These are phyloP conservation scores for Nudaria mundana DNA, from an alignment of 2,888 invertebrate species.

Conservation along the genomic window DNA sequence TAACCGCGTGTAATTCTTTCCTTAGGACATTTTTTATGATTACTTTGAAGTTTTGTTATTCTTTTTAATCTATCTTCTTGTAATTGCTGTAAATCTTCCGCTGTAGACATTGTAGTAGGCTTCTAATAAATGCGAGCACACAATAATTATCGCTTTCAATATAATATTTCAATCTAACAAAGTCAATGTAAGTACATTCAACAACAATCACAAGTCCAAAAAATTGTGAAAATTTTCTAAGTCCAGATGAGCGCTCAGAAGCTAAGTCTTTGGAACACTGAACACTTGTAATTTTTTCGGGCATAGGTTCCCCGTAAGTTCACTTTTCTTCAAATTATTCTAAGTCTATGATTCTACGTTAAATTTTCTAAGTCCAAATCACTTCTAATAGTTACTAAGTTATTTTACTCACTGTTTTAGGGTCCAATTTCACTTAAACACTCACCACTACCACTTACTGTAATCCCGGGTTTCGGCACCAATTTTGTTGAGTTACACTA, in stretches of 20 bases:
- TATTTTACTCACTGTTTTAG: not conserved
- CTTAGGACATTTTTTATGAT: not conserved
- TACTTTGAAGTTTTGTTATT: not conserved
- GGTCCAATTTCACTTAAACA: not conserved
- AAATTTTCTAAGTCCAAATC: not conserved
- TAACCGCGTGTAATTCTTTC: not conserved
- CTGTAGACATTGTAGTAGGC: not conserved
- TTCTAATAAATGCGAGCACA: not conserved
- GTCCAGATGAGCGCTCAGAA: not conserved
- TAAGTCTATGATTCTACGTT: not conserved
- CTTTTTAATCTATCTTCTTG: not conserved
- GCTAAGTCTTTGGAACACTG: not conserved
- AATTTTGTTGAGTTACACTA: too few species aligned
- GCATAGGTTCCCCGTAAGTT: too few species aligned
- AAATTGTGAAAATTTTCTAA: not conserved
- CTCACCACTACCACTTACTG: not conserved
- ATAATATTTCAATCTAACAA: not conserved
- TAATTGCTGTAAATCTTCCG: not conserved
- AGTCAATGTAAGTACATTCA: too few species aligned
- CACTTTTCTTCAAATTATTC: not conserved
- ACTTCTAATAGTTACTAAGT: not conserved
- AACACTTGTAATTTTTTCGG: not conserved
- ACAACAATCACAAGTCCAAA: not conserved
- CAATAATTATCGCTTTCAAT: not conserved
- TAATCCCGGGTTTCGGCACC: not conserved